phyloP scores from a whole-genome alignment of 2,888 invertebrate species.

The Ceriagrion tenellum region DNA sequence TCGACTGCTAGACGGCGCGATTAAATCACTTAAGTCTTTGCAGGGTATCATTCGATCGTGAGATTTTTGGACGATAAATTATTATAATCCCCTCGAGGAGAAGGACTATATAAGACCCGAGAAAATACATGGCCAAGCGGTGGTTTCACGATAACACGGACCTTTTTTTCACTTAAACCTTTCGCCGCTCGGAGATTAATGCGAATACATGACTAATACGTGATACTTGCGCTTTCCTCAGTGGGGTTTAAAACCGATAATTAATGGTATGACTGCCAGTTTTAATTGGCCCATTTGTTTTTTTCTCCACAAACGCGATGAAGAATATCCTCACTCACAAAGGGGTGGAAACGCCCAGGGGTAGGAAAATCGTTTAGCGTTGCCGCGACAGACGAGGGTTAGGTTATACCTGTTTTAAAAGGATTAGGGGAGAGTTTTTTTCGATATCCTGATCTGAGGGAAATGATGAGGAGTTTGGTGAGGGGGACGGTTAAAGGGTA shows the following conservation, averaged over 20 bases:
- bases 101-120: neutral
- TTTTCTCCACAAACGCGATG: neutral
- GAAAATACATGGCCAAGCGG: neutral
- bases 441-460: neutral
- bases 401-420: neutral
- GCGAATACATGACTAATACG: constrained; percentile 12
- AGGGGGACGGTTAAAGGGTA: neutral
- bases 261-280: constrained; percentile 12
- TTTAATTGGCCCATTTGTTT: neutral
- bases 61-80: neutral
- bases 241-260: neutral
- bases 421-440: neutral
- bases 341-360: neutral
- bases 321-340: neutral
- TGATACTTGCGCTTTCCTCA: neutral
- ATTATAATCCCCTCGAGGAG: neutral
- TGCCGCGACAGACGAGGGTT: neutral
- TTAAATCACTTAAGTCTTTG: neutral
- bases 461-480: neutral
- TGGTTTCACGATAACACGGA: neutral
- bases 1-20: neutral
- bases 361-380: neutral
- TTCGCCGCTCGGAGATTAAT: neutral
- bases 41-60: neutral
- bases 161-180: neutral